Evolutionary conservation across 2,888 invertebrate species (phyloP), one percentile per base, ranked within the genome.

Genomic region (Adelognathus sp.): DNA sequence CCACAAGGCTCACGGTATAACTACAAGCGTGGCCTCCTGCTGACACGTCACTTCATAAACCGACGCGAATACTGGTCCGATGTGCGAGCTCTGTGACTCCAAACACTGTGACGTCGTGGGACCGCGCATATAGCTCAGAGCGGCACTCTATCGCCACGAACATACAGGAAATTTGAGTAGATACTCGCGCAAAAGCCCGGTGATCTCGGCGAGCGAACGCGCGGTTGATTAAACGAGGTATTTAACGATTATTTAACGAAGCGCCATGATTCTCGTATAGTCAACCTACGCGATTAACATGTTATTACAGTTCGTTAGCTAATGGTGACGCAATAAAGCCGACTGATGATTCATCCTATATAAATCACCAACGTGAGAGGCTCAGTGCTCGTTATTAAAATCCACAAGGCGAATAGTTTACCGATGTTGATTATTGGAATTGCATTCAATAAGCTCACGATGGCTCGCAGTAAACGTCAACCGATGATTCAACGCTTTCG

Each of bases 171-270:
- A 78, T 78, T 78, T 54, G 69, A 52, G 29, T 64, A 41, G 46
- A 58, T 52, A 63, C 64, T 39, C 58, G 50, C 11, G 5, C 9
- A 56, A 54, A 64, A 33, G 18, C 41, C 39, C 31, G 21, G 27
- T 3, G 33, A 52, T 58, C 18, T 44, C 27, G 44, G 41, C 29
- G 33, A 60, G 61, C 31, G 18, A 63, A 71, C 63, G 46, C 61
- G 69, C 52, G 60, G 63, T 78, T 78, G 78, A 78, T 77, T 78
- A 78, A 78, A 78, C 63, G 61, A 63, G 36, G 29, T 63, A 72
- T 78, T 70, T 78, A 52, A 74, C 60, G 58, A 69, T 64, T 52
- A 52, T 64, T 73, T 69, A 61, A 74, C 70, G 58, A 46, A 73
- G 36, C 69, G 27, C 29, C 24, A 39, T 69, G n/a, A 3, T 14